Conservation (phyloP, 2,113 vertebrate species). For the Shinisaurus crocodilurus region DNA sequence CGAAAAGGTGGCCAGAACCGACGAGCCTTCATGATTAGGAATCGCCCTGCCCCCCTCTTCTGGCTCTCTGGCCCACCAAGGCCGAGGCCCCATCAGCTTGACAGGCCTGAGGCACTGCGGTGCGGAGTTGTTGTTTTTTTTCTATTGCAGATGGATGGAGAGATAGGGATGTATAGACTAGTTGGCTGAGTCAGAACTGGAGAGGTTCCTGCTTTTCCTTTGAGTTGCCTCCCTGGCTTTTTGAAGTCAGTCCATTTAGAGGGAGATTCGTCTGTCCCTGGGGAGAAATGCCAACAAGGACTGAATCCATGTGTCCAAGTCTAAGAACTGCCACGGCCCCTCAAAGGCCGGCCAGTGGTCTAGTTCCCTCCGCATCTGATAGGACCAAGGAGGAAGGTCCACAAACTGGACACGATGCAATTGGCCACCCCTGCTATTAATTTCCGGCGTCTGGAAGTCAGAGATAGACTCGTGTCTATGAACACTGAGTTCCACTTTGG, state of each 20-base stretch:
- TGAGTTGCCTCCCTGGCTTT: neutral
- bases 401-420: neutral
- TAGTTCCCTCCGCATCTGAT: neutral
- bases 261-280: neutral
- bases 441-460: neutral
- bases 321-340: neutral
- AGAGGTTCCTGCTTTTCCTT: neutral
- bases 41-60: neutral
- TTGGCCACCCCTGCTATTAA: neutral
- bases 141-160: neutral
- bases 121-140: no score
- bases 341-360: neutral
- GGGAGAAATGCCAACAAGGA: neutral
- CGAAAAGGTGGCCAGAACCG: neutral
- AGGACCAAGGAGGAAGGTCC: neutral
- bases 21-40: neutral
- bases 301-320: neutral
- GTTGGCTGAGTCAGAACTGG: neutral
- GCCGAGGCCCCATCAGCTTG: neutral
- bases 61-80: neutral
- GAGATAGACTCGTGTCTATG: neutral
- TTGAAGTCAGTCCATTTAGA: neutral
- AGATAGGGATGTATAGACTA: rapidly evolving
- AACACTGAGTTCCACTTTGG: no score
- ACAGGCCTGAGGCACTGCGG: neutral